These are phyloP conservation scores for Cardiocondyla obscurior DNA, from an alignment of 1,140 invertebrate species.

Conservation along the genomic window DNA sequence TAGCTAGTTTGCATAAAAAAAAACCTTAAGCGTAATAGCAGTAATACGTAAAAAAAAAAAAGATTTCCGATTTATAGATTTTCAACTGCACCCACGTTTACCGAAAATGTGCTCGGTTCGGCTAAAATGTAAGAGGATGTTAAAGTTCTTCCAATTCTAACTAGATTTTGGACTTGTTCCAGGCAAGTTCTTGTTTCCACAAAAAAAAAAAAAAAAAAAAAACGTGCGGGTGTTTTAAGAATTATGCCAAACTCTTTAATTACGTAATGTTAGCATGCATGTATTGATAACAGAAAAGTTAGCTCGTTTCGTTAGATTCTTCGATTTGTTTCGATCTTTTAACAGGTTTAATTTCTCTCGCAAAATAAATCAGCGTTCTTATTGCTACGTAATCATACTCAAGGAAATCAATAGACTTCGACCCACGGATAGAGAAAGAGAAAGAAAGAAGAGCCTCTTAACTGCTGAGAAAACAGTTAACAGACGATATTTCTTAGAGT, in stretches of 20 bases:
- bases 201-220: no score
- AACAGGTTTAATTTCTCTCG: constrained; percentile 39
- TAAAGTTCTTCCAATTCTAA: neutral
- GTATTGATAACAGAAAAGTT: constrained; percentile 16
- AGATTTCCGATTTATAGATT: neutral
- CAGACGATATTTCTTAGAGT: constrained; percentile 59
- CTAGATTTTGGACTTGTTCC: neutral
- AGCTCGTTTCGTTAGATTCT: constrained; percentile 11
- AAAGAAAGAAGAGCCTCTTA: constrained; percentile 42
- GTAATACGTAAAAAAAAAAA: neutral
- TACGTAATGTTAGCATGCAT: neutral
- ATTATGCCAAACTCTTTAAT: constrained; percentile 28
- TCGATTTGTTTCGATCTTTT: constrained; percentile 27
- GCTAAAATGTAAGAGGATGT: neutral
- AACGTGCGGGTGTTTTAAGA: neutral
- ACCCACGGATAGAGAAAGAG: constrained; percentile 18
- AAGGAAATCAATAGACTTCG: constrained; percentile 62
- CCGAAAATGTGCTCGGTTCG: neutral
- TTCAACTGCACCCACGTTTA: neutral
- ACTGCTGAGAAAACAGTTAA: constrained; percentile 63
- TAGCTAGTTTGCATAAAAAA: neutral
- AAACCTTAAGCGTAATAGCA: neutral
- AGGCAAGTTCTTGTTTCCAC: neutral
- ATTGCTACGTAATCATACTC: constrained; percentile 59
- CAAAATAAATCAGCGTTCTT: constrained; percentile 52